These are phyloP conservation scores for Mionectes macconnelli DNA, from an alignment of 2,113 vertebrate species.

Conservation along the genomic window DNA sequence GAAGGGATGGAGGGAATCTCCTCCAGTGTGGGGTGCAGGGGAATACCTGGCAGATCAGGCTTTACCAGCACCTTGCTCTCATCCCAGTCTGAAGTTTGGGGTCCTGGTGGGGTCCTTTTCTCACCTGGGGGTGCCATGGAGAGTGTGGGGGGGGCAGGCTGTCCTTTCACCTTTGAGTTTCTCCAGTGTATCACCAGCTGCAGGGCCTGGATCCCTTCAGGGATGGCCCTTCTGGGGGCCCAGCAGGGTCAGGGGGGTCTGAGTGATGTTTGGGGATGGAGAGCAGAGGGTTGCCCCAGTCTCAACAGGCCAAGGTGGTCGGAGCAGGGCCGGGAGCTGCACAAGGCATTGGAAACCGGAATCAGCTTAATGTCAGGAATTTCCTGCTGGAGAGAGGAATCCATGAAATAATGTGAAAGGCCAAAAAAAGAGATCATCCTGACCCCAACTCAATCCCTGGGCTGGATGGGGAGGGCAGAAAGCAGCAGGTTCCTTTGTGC, in stretches of 20 bases:
- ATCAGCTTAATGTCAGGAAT: constrained; percentile 33
- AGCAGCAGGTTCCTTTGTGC: rapidly evolving
- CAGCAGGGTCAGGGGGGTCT: rapidly evolving
- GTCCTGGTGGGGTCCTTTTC: neutral
- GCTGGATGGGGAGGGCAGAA: neutral
- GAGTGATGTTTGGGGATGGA: neutral
- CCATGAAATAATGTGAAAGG: neutral
- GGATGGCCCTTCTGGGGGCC: neutral
- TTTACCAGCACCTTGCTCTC: neutral
- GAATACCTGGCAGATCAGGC: neutral
- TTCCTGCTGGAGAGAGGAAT: constrained; percentile 44
- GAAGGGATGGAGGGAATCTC: neutral
- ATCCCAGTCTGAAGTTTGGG: neutral
- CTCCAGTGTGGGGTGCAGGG: neutral
- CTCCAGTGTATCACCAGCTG: rapidly evolving
- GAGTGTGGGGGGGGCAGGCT: rapidly evolving
- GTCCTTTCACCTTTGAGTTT: neutral
- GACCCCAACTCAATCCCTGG: neutral
- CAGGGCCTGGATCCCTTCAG: neutral
- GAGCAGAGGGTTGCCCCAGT: rapidly evolving
- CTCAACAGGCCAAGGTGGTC: rapidly evolving
- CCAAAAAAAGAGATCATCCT: neutral
- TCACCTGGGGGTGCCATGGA: neutral
- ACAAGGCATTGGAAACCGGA: neutral
- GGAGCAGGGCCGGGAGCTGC: neutral